Conservation (phyloP, 2,888 invertebrate genomes). For the Ceramica pisi region DNA sequence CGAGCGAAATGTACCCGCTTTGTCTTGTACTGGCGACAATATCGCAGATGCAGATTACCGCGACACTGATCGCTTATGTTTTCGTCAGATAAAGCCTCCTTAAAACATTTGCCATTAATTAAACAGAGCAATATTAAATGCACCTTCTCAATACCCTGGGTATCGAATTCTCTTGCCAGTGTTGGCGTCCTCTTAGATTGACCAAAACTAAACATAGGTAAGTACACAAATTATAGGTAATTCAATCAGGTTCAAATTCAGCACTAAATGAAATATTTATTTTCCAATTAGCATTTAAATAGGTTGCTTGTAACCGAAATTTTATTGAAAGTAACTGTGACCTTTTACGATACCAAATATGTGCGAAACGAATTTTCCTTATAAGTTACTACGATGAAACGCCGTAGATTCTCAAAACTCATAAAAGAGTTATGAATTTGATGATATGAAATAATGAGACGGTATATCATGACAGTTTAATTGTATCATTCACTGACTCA, state of each 20-base stretch:
- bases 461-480: constrained; percentile 70
- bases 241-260: neutral
- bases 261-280: constrained; percentile 11
- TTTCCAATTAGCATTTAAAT: constrained; percentile 36
- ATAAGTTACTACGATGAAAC: neutral
- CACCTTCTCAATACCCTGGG: neutral
- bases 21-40: constrained; percentile 46
- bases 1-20: constrained; percentile 63
- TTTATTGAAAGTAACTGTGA: constrained; percentile 31
- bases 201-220: neutral
- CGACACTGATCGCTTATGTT: constrained; percentile 25
- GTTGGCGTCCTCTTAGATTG: neutral
- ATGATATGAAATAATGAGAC: constrained; percentile 68
- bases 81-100: constrained; percentile 22
- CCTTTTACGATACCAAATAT: constrained; percentile 20
- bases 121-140: neutral
- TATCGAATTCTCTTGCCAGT: neutral
- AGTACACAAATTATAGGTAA: neutral
- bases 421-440: constrained; percentile 39
- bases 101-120: constrained; percentile 25
- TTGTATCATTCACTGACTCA: constrained; percentile 76
- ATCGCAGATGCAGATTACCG: constrained; percentile 52
- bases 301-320: constrained; percentile 6
- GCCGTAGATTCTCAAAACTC: constrained; percentile 37
- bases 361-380: constrained; percentile 8